phyloP scores from a whole-genome alignment of 2,797 vertebrate species.

The Labeo calbasu region DNA sequence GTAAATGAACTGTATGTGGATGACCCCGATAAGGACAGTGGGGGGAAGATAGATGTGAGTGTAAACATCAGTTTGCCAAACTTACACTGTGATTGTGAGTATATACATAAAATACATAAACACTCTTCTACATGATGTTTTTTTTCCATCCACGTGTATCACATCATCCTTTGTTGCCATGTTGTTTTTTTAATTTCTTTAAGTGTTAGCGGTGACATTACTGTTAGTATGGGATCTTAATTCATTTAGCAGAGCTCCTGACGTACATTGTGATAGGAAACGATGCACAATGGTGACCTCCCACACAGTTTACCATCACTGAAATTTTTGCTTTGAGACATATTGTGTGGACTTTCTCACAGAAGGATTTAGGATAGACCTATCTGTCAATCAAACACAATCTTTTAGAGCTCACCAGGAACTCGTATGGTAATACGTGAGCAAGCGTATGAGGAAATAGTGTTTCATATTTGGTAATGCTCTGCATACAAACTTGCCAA shows the following conservation, averaged over 20 bases:
- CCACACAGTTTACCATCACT: slow-evolving; percentile 28
- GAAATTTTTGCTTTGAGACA: neutral
- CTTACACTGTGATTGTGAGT: slow-evolving; percentile 97
- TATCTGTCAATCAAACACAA: neutral
- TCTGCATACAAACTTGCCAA: neutral
- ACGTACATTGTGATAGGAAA: neutral
- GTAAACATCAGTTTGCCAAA: slow-evolving; percentile 97
- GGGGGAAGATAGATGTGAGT: slow-evolving; percentile 98
- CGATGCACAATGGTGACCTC: neutral
- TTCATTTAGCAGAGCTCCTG: neutral
- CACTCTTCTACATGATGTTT: slow-evolving; percentile 14
- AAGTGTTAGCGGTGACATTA: neutral
- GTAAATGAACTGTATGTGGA: slow-evolving; percentile 99
- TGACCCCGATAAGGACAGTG: slow-evolving; percentile 98
- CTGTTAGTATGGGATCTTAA: neutral
- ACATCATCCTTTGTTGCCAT: neutral
- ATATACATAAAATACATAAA: slow-evolving; percentile 68
- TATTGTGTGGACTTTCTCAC: slow-evolving; percentile 1
- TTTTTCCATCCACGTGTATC: neutral
- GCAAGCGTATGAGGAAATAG: neutral
- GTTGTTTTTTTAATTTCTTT: neutral
- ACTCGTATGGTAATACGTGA: neutral
- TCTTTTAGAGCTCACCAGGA: slow-evolving; percentile 15
- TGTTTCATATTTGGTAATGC: neutral
- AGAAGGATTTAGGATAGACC: neutral